Evolutionary conservation across 2,113 vertebrate genomes (phyloP), one percentile per base, ranked within the genome.

Genomic region (Mandrillus leucophaeus): DNA sequence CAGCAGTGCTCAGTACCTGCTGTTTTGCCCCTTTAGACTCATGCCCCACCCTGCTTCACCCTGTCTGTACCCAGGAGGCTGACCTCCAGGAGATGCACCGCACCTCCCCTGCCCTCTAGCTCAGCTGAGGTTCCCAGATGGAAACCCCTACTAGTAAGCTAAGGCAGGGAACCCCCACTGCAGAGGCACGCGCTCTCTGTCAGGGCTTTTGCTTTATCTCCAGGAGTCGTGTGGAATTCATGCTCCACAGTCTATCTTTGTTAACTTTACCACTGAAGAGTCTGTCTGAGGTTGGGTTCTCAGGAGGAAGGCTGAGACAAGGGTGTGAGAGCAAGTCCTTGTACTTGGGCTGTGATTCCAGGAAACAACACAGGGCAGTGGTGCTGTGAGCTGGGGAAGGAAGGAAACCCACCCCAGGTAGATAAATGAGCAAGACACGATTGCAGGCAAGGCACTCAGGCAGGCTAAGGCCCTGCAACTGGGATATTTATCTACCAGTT

Each of bases 181-280:
- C 16, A 40, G 61, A 57, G n/a, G 25, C 43, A 22, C 2, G 22
- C 0, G 3, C 76, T 57, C 30, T 25, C 81, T 35, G 13, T 64
- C 27, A 5, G 10, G 35, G n/a, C 40, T 75, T 81, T 76, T 72
- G 83, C 82, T 89, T 93, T 83, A 85, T 88, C 88, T 92, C 80
- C 13, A 85, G 79, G 83, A 92, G 75, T n/a, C 83, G 48, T 78
- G 45, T 88, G 35, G 66, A 81, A 93, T 78, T 50, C 80, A 35
- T 92, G 80, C 64, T 88, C 40, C 72, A 52, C 52, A 92, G 59
- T 25, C 57, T 30, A 80, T n/a, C 87, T 92, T 91, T 88, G 38
- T 95, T 78, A 87, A 43, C 38, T 96, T 92, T 90, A 61, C 92
- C 84, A 78, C 87, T 78, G 86, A 94, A 95, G 91, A 76, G 66